Conservation (phyloP, 2,888 invertebrate genomes). For the Hipparchia semele region DNA sequence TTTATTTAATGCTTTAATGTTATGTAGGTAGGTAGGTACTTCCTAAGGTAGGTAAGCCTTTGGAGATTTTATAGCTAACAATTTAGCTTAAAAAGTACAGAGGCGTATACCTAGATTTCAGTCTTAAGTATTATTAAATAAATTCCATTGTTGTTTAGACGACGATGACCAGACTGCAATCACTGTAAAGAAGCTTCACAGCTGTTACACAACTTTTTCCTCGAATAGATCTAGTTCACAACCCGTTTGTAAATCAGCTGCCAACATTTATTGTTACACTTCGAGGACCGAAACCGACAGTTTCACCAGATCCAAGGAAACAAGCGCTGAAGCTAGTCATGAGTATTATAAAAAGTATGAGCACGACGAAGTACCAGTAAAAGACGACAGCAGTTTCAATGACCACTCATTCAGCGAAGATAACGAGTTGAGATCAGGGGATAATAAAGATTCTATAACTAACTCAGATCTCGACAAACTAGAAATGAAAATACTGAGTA, state of each 20-base stretch:
- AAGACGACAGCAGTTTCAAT: conserved; percentile 48
- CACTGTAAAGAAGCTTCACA: conserved; percentile 46
- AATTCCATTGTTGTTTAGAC: conserved; percentile 18
- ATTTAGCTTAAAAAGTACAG: too few species aligned
- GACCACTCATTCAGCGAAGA: conserved; percentile 42
- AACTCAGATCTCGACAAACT: conserved; percentile 63
- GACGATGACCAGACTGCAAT: conserved; percentile 10
- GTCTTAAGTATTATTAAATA: background rate
- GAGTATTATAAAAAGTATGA: conserved; percentile 65
- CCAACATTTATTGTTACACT: conserved; percentile 26
- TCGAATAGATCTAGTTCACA: conserved; percentile 14
- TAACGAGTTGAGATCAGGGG: conserved; percentile 36
- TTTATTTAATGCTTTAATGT: too few species aligned
- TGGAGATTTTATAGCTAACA: too few species aligned
- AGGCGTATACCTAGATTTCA: too few species aligned
- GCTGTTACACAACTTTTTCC: conserved; percentile 43
- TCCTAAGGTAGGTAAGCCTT: too few species aligned
- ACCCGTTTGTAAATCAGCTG: conserved; percentile 49
- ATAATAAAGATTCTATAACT: conserved; percentile 49
- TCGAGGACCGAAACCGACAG: background rate
- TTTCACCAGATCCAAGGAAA: conserved; percentile 2
- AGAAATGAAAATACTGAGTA: conserved; percentile 59
- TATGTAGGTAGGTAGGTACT: too few species aligned
- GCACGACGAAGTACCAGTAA: conserved; percentile 64
- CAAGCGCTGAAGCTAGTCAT: background rate